These are phyloP conservation scores for Parazoanthus darwini DNA, from an alignment of 92 coral and sea anemone genomes.

Conservation along the genomic window DNA sequence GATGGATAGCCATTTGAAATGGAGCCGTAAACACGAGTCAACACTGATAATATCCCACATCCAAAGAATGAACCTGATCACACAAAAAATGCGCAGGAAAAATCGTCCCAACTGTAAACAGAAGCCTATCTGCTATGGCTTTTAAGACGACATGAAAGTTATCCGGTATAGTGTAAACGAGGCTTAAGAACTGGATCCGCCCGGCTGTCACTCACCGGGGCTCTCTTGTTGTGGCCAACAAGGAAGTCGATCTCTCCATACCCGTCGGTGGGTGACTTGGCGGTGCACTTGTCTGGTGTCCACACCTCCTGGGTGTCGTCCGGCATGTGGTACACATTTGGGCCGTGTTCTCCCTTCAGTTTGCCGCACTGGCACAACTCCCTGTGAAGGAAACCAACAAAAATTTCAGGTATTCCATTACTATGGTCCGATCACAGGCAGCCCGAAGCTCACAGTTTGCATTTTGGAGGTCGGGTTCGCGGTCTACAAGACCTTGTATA, in stretches of 20 bases:
- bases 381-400: background rate
- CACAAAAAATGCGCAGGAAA: no score
- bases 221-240: constrained; percentile 77
- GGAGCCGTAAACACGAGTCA: background rate
- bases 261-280: constrained; percentile 78
- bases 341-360: constrained; percentile 51
- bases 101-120: no score
- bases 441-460: no score
- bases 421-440: no score
- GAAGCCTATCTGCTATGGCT: no score
- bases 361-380: constrained; percentile 81
- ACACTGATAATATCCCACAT: no score
- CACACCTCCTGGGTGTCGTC: constrained; percentile 63
- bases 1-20: no score
- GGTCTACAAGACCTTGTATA: no score
- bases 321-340: constrained; percentile 28
- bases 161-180: no score
- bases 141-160: no score
- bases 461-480: no score
- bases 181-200: background rate
- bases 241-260: constrained; percentile 96
- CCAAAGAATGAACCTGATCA: no score
- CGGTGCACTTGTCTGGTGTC: constrained; percentile 86
- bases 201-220: constrained; percentile 74
- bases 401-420: background rate